Percentiles rank a stretch among this genome's conserved stretches.
phyloP scores from a whole-genome alignment of 2,888 invertebrate genomes.

The Drosophila ezoana region DNA sequence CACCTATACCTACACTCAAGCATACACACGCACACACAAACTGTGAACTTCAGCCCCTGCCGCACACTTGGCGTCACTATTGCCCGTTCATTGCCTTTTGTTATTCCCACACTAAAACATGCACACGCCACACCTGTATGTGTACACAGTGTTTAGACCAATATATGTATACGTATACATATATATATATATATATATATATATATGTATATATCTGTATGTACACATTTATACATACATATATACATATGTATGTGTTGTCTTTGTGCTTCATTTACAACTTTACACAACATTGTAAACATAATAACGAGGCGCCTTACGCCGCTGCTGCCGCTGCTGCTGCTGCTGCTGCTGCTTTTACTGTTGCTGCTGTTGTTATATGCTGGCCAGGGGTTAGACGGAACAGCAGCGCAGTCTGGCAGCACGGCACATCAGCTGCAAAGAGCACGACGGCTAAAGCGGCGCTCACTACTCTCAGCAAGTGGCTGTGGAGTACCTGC shows the following conservation, averaged over 20 bases:
- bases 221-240: neutral
- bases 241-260: constrained; percentile 45
- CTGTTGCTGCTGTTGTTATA: constrained; percentile 33
- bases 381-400: constrained; percentile 11
- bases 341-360: constrained; percentile 10
- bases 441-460: constrained; percentile 33
- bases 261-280: constrained; percentile 68
- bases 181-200: neutral
- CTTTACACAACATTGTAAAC: constrained; percentile 70
- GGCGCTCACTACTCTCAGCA: constrained; percentile 46
- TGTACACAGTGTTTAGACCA: constrained; percentile 26
- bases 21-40: constrained; percentile 3
- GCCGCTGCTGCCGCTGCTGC: constrained; percentile 17
- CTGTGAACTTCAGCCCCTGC: constrained; percentile 44
- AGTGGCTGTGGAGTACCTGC: constrained; percentile 65
- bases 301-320: constrained; percentile 61
- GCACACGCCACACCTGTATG: constrained; percentile 41
- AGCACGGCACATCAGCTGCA: constrained; percentile 46
- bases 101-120: constrained; percentile 41
- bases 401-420: constrained; percentile 5
- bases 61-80: constrained; percentile 32
- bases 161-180: constrained; percentile 1
- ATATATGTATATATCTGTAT: neutral
- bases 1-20: neutral
- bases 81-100: constrained; percentile 58